phyloP scores from a whole-genome alignment of 2,888 invertebrate genomes.

The Scrobipalpa atriplicella region DNA sequence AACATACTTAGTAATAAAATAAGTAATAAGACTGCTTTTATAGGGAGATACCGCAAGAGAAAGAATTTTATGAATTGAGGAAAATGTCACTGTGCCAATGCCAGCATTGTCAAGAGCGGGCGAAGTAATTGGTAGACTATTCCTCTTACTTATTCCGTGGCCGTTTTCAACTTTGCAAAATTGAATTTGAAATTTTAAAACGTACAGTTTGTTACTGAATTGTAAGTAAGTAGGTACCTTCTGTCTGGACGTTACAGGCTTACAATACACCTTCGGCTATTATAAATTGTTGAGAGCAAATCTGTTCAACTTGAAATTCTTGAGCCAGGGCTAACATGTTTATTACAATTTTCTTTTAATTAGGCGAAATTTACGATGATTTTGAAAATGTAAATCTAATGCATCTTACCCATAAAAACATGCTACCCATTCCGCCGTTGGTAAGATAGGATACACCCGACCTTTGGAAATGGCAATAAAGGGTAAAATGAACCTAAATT shows the following conservation, averaged over 20 bases:
- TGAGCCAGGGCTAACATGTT: too few relatives aligned
- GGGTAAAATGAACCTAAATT: conserved; percentile 14
- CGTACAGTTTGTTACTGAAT: neutral
- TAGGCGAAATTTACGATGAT: too few relatives aligned
- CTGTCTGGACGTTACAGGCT: too few relatives aligned
- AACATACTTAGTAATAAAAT: neutral
- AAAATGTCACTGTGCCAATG: conserved; percentile 9
- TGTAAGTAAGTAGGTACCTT: neutral
- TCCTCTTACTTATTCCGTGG: conserved; percentile 7
- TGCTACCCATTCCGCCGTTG: too few relatives aligned
- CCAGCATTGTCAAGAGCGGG: conserved; percentile 6
- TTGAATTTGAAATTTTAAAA: neutral
- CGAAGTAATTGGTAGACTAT: neutral
- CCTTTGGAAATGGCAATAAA: neutral
- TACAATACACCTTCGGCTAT: too few relatives aligned
- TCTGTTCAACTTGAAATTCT: too few relatives aligned
- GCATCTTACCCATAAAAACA: too few relatives aligned
- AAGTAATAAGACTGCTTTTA: neutral
- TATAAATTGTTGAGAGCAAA: too few relatives aligned
- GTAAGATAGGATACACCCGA: neutral
- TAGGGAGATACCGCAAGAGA: neutral
- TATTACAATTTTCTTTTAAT: too few relatives aligned
- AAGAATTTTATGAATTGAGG: conserved; percentile 6
- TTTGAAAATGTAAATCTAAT: too few relatives aligned
- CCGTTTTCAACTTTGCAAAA: neutral